Evolutionary conservation across 2,113 vertebrate genomes (phyloP).

Genomic region (Turdus rufiventris): DNA sequence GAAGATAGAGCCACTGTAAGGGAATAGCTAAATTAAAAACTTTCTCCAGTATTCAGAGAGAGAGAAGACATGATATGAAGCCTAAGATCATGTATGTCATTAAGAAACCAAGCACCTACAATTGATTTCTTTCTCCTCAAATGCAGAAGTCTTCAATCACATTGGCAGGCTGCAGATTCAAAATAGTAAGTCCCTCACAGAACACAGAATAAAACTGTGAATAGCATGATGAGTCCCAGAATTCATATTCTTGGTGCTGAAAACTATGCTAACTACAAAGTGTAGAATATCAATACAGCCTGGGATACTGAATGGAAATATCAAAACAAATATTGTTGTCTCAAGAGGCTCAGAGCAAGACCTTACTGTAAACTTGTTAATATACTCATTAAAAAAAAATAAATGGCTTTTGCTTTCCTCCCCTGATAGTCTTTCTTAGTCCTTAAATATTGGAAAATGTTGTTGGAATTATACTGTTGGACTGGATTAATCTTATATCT

Average conservation of each 20-base stretch:
- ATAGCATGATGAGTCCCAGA: neutral
- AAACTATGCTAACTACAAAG: neutral
- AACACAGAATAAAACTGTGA: neutral
- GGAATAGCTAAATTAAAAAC: neutral
- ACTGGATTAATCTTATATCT: neutral
- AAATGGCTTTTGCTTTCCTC: rapidly evolving
- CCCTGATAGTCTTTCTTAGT: rapidly evolving
- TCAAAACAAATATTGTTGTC: neutral
- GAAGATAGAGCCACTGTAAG: neutral
- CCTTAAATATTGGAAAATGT: neutral
- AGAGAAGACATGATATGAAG: neutral
- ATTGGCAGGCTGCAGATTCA: neutral
- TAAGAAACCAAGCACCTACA: neutral
- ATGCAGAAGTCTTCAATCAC: neutral
- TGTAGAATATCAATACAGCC: neutral
- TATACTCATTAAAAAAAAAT: neutral
- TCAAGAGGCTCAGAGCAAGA: neutral
- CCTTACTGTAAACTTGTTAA: neutral
- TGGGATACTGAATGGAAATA: neutral
- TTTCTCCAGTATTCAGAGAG: neutral
- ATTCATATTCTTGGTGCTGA: neutral
- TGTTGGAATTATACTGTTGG: neutral
- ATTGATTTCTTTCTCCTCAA: neutral
- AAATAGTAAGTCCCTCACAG: neutral
- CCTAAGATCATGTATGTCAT: neutral